Evolutionary conservation across 1,140 invertebrate genomes (phyloP).

Genomic region (Drosophila mayri): DNA sequence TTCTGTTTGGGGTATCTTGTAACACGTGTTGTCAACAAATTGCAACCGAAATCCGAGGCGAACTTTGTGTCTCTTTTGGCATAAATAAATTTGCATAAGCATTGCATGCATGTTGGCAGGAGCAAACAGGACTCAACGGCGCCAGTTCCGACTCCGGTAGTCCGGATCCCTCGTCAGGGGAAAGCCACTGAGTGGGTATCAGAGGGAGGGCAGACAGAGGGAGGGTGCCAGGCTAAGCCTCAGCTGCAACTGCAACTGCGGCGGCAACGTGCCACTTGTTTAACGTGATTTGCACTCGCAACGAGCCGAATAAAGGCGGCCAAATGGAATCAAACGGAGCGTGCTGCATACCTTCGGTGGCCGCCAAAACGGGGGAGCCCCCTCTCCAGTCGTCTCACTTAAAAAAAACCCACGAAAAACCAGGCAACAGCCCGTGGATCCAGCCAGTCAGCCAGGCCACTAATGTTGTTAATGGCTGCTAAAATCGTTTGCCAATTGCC

Average conservation of each 20-base stretch:
- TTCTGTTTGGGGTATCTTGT: conserved; percentile 34
- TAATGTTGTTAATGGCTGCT: conserved; percentile 77
- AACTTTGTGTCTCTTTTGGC: conserved; percentile 75
- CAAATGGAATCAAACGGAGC: conserved; percentile 47
- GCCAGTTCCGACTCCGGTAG: neutral
- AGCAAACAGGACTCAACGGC: conserved; percentile 1
- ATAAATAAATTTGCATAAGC: conserved; percentile 80
- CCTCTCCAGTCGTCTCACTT: neutral
- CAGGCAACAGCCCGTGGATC: neutral
- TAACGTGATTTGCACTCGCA: conserved; percentile 75
- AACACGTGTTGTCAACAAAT: conserved; percentile 80
- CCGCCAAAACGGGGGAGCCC: neutral
- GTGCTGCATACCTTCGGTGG: conserved; percentile 39
- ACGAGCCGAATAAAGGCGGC: conserved; percentile 57
- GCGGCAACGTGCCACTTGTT: conserved; percentile 57
- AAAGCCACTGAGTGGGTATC: conserved; percentile 3
- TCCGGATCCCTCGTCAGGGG: conserved; percentile 23
- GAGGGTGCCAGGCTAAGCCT: conserved; percentile 14
- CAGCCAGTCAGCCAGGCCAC: conserved; percentile 42
- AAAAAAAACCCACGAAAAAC: neutral
- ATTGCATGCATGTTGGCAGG: conserved; percentile 60
- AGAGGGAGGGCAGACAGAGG: neutral
- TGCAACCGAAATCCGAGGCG: conserved; percentile 72
- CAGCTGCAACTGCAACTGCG: conserved; percentile 33
- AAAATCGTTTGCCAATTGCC: conserved; percentile 77